A percentile compares a stretch with the other conserved stretches of the same genome.
Evolutionary conservation across 2,797 vertebrate genomes (phyloP).

Genomic region (Pseudopleuronectes americanus): DNA sequence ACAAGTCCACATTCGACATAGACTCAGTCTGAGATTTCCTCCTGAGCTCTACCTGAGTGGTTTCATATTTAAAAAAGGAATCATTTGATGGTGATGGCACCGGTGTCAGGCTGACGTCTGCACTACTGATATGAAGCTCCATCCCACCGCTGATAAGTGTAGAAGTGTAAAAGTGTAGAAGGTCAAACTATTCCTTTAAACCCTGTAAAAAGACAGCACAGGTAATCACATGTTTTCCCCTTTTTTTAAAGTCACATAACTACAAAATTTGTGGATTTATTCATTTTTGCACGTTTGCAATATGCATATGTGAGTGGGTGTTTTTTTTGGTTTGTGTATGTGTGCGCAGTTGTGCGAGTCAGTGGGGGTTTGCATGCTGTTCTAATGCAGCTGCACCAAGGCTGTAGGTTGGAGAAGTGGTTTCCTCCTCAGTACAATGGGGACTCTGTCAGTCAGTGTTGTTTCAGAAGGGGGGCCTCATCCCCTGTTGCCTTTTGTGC

Average conservation of each 20-base stretch:
- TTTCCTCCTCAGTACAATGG: constrained; percentile 83
- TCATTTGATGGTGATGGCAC: too few species aligned
- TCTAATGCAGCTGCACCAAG: constrained; percentile 72
- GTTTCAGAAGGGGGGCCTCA: constrained; percentile 82
- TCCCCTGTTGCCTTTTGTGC: constrained; percentile 79
- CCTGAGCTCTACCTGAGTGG: not conserved
- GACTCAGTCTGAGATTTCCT: constrained; percentile 1
- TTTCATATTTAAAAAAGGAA: not conserved
- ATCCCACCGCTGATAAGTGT: too few species aligned
- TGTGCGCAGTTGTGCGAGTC: constrained; percentile 34
- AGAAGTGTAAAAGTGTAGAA: too few species aligned
- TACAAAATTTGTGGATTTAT: constrained; percentile 4
- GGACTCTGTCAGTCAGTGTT: constrained; percentile 81
- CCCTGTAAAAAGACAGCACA: not conserved
- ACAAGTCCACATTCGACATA: constrained; percentile 5
- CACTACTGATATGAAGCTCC: too few species aligned
- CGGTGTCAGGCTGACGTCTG: too few species aligned
- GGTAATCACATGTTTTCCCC: too few species aligned
- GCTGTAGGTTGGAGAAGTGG: constrained; percentile 68
- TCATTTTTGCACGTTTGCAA: constrained; percentile 25
- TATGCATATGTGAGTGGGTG: constrained; percentile 24
- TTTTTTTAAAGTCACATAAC: not conserved
- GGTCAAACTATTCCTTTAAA: too few species aligned
- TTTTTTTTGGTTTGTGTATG: constrained; percentile 2
- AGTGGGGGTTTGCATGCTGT: constrained; percentile 51